Conservation (phyloP, 1,140 invertebrate genomes). For the Heliconius congener region DNA sequence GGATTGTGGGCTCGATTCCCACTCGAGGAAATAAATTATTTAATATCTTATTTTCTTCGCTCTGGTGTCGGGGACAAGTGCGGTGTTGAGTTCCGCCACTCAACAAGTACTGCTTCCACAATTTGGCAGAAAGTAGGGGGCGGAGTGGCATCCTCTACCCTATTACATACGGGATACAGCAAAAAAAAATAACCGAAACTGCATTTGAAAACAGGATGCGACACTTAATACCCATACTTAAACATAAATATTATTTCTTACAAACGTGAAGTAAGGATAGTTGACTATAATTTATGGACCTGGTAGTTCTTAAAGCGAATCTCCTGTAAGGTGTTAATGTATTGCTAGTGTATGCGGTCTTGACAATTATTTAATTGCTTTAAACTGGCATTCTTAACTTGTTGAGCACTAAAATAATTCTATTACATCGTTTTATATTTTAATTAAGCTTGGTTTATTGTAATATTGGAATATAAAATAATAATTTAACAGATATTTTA, state of each 20-base stretch:
- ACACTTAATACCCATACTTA: background rate
- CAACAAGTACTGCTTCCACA: no score
- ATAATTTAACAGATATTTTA: no score
- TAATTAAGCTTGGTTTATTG: background rate
- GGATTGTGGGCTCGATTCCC: no score
- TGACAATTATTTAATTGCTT: constrained; percentile 35
- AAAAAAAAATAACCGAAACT: no score
- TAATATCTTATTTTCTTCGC: no score
- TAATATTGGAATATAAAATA: background rate
- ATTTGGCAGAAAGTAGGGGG: no score
- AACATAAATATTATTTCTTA: constrained; percentile 18
- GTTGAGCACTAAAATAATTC: background rate
- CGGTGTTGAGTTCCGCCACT: no score
- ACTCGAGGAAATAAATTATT: no score
- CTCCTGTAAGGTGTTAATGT: constrained; percentile 37
- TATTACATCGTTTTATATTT: background rate
- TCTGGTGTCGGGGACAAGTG: no score
- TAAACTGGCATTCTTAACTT: constrained; percentile 5
- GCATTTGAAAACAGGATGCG: background rate
- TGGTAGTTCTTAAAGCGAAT: constrained; percentile 30
- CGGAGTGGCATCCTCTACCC: no score
- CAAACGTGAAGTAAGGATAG: constrained; percentile 18
- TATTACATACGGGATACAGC: no score
- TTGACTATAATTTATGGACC: constrained; percentile 33
- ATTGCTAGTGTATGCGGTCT: constrained; percentile 26